Evolutionary conservation across 2,888 invertebrate species (phyloP), one percentile per base, ranked within the genome.

Genomic region (Megalurothrips usitatus): DNA sequence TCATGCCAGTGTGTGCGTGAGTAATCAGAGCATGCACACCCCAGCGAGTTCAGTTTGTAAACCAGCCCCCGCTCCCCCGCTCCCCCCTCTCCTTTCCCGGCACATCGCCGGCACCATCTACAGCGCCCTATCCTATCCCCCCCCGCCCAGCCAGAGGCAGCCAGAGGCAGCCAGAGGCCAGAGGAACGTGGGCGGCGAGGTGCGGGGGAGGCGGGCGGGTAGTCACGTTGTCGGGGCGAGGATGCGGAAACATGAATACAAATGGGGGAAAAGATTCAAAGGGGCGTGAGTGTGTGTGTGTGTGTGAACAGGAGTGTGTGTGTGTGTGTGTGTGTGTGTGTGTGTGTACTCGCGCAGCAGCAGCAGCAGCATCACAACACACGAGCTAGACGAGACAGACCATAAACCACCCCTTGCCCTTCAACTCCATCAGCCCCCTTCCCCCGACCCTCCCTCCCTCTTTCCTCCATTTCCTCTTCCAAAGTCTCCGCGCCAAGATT

Each of bases 381-480:
- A 17, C 58, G 58, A 58, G 58, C 58, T 58, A 58, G 58, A 58
- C 58, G 58, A 58, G 58, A 58, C 58, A 14, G 58, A 58, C 58
- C n/a, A 58, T 58, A 58, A 58, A 58, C 58, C 58, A 19, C 58
- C 58, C 81, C 78, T 81, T 81, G 75, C 47, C 81, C 81, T 81
- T 81, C 81, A 83, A 84, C 84, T 84, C 84, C 79, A 48, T 79
- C n/a, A n/a, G 78, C 47, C 82, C 52, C 79, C 49, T 80, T 58
- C 75, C 34, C 79, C 43, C 79, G 82, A 80, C 48, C 80, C 75
- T 78, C 75, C 28, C 81, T 28, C 78, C 79, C 48, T 80, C 81
- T 82, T 81, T 82, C 82, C 28, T 79, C 43, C 81, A 80, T 82
- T 81, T 82, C 82, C 81, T 82, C 81, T 81, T 80, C 81, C 19